Base-by-base conservation (phyloP, 2,888 invertebrate species). In the Phania funesta region DNA sequence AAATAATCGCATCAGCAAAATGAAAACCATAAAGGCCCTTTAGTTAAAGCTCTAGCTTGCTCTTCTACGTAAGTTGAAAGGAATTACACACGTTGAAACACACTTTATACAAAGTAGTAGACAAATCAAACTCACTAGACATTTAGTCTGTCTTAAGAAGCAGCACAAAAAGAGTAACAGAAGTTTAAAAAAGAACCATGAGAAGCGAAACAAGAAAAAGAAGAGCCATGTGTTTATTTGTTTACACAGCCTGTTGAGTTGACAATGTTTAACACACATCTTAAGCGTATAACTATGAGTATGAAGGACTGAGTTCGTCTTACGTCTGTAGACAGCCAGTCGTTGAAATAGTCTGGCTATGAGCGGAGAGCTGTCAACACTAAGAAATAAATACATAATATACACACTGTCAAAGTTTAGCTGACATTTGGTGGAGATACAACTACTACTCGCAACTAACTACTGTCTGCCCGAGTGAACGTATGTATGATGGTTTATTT, bases 201-300 rank as follows among this genome's bases (percentile, higher is more conserved):
- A 46, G 62, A n/a, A 16, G 16, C n/a, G 11, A 16, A 18, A 44
- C 16, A 7, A 16, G 41, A 35, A 26, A 35, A 32, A 32, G 9
- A 62, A 62, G n/a, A n/a, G 58, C 35, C 78, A 65, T 73, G 71
- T 73, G 65, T 79, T 79, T 65, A 78, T 78, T 82, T 77, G 77
- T 77, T 82, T 77, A 82, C 73, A 77, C 74, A 82, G 77, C 24
- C 58, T 78, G 70, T 82, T 68, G 74, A 78, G 74, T 82, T 82
- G 82, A 82, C 82, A 78, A 82, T 64, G 74, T 75, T 76, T 70
- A 82, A 65, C 74, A 70, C 74, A 70, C 82, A 82, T 78, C 58
- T 50, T 32, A 16, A 46, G 32, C n/a, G 65, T 24, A 52, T 54
- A 20, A 20, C 7, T 24, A 13, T 13, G 22, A 48, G 9, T 29